A percentile compares a stretch with the other conserved stretches of the same genome.
phyloP scores from a whole-genome alignment of 64 coral and sea anemone genomes.

The Dendrophyllia cribrosa region DNA sequence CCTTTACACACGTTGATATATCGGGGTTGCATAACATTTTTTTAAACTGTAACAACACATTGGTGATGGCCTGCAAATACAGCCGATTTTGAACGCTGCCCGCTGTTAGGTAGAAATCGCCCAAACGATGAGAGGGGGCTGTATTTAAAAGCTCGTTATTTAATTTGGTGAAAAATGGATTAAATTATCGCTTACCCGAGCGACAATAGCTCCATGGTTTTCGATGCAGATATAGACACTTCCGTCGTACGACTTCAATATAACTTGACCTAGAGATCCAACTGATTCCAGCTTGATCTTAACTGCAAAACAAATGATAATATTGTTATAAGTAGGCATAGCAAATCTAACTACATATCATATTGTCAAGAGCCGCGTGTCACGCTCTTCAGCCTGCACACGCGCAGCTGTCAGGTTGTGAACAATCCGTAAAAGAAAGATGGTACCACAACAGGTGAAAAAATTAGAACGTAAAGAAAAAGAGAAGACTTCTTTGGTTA shows the following conservation, averaged over 20 bases:
- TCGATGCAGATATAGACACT: slow-evolving; percentile 23
- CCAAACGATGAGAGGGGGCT: no score
- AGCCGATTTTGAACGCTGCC: no score
- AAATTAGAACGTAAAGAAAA: no score
- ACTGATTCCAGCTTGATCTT: slow-evolving; percentile 43
- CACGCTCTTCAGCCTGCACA: background rate
- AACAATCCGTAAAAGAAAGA: background rate
- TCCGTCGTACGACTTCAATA: slow-evolving; percentile 51
- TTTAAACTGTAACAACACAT: no score
- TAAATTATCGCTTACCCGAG: background rate
- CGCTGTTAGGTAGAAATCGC: no score
- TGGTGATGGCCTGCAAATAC: no score
- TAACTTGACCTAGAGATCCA: slow-evolving; percentile 6
- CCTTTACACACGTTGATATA: no score
- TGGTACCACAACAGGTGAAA: no score
- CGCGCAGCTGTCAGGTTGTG: background rate
- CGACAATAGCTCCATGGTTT: background rate
- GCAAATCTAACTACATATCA: background rate
- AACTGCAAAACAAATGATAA: slow-evolving; percentile 56
- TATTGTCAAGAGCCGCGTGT: background rate
- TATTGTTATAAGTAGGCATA: slow-evolving; percentile 26
- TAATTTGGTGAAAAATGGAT: background rate
- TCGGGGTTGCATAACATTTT: no score
- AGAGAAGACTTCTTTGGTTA: no score
- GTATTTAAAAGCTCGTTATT: no score